Evolutionary conservation across 1,140 invertebrate species (phyloP).

Genomic region (Drosophila lacteicornis): DNA sequence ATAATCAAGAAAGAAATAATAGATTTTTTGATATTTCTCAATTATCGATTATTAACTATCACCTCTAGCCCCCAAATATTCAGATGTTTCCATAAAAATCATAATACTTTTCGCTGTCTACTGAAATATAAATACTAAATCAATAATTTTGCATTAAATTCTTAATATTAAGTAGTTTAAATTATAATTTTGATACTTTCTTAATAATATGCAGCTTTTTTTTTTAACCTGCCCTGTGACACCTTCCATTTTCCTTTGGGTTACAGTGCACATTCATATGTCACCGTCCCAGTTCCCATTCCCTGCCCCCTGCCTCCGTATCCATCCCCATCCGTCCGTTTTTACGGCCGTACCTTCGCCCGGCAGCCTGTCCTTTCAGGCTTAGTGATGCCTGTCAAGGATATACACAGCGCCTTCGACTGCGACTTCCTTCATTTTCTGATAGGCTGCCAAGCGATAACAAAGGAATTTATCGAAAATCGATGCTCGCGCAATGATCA

Average conservation of each 20-base stretch:
- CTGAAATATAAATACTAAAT: too few species aligned
- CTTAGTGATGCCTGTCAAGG: conserved; percentile 77
- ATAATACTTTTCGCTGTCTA: too few species aligned
- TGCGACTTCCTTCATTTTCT: conserved; percentile 17
- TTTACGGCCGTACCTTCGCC: conserved; percentile 23
- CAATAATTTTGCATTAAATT: not conserved
- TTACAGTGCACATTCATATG: conserved; percentile 41
- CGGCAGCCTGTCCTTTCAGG: conserved; percentile 63
- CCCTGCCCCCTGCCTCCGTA: not conserved
- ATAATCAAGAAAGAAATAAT: too few species aligned
- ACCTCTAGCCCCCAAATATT: too few species aligned
- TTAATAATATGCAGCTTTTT: not conserved
- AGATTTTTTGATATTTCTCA: too few species aligned
- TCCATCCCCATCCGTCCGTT: conserved; percentile 34
- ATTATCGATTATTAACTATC: too few species aligned
- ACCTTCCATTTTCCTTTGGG: not conserved
- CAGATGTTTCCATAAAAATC: too few species aligned
- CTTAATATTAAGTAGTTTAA: too few species aligned
- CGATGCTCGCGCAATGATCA: conserved; percentile 11
- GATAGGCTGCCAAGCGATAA: conserved; percentile 25
- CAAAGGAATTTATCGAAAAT: conserved; percentile 38
- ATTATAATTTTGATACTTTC: too few species aligned
- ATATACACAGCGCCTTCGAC: conserved; percentile 42
- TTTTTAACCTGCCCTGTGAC: conserved; percentile 4
- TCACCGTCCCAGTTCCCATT: conserved; percentile 14